A percentile compares a stretch with the other conserved stretches of the same genome.
These are phyloP conservation scores for Centroberyx gerrardi DNA, from an alignment of 2,797 vertebrate species.

Conservation along the genomic window DNA sequence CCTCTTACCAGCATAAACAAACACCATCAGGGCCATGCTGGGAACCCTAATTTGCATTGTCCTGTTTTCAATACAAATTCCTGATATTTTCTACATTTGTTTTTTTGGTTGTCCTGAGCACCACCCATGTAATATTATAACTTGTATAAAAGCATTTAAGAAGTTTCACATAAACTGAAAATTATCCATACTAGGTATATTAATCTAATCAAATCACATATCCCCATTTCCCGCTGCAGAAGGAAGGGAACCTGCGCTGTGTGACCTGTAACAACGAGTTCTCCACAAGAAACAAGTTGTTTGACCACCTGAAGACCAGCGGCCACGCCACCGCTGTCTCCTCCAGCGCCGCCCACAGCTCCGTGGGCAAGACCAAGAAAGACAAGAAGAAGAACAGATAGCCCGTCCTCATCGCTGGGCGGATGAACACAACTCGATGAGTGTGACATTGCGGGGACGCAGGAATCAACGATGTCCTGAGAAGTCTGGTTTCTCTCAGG, in stretches of 20 bases:
- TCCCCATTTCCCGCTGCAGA: constrained; percentile 69
- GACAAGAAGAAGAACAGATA: constrained; percentile 94
- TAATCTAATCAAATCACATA: background rate
- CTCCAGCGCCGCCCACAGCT: constrained; percentile 62
- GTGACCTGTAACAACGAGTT: constrained; percentile 91
- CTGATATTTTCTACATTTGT: too few relatives aligned
- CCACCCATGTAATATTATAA: too few relatives aligned
- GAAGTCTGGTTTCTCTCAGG: background rate
- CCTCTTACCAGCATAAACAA: too few relatives aligned
- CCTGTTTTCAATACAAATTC: too few relatives aligned
- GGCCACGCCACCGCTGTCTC: constrained; percentile 89
- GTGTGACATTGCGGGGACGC: constrained; percentile 12
- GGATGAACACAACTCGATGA: background rate
- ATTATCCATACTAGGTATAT: background rate
- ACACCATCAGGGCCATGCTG: too few relatives aligned
- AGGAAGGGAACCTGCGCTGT: constrained; percentile 86
- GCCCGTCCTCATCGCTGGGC: constrained; percentile 37
- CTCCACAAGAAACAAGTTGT: constrained; percentile 95
- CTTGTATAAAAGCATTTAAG: too few relatives aligned
- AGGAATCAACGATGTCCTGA: background rate
- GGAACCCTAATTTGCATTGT: too few relatives aligned
- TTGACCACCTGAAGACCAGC: constrained; percentile 94
- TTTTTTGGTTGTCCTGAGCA: too few relatives aligned
- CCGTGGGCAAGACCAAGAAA: constrained; percentile 86
- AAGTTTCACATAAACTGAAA: background rate